phyloP scores from a whole-genome alignment of 2,113 vertebrate genomes.

The Alethe castanea region DNA sequence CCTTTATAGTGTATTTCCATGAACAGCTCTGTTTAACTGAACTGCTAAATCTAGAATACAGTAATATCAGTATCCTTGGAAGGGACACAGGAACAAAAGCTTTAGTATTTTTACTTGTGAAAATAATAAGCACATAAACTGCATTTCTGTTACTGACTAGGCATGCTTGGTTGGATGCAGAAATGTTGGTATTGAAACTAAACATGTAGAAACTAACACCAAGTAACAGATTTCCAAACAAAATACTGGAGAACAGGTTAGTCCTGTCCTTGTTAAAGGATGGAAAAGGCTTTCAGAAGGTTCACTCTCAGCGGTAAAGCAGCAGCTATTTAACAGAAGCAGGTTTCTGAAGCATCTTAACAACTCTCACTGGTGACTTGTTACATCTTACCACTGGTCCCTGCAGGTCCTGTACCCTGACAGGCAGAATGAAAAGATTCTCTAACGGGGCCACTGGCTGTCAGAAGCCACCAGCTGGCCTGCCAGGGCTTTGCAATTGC shows the following conservation, averaged over 20 bases:
- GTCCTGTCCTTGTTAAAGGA: slow-evolving; percentile 43
- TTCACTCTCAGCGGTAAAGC: slow-evolving; percentile 22
- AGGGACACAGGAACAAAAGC: neutral
- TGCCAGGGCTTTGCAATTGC: slow-evolving; percentile 78
- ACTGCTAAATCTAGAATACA: neutral
- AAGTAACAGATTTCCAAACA: slow-evolving; percentile 21
- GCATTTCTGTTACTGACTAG: neutral
- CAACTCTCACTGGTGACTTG: slow-evolving; percentile 74
- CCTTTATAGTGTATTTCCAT: neutral
- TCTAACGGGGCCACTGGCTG: slow-evolving; percentile 79
- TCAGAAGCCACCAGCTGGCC: slow-evolving; percentile 87
- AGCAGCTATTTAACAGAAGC: slow-evolving; percentile 61
- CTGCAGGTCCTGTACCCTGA: slow-evolving; percentile 79
- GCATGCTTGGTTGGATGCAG: neutral
- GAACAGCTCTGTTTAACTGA: neutral
- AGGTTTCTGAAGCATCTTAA: slow-evolving; percentile 70
- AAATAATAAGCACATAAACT: neutral
- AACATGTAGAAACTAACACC: slow-evolving; percentile 2
- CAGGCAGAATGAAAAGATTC: slow-evolving; percentile 79
- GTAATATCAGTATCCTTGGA: neutral
- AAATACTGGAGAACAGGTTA: neutral
- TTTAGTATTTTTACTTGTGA: neutral
- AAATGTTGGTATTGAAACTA: neutral
- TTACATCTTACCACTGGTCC: slow-evolving; percentile 74
- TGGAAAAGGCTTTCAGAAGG: slow-evolving; percentile 33